Evolutionary conservation across 2,797 vertebrate species (phyloP).

Genomic region (Eutrigla gurnardus): DNA sequence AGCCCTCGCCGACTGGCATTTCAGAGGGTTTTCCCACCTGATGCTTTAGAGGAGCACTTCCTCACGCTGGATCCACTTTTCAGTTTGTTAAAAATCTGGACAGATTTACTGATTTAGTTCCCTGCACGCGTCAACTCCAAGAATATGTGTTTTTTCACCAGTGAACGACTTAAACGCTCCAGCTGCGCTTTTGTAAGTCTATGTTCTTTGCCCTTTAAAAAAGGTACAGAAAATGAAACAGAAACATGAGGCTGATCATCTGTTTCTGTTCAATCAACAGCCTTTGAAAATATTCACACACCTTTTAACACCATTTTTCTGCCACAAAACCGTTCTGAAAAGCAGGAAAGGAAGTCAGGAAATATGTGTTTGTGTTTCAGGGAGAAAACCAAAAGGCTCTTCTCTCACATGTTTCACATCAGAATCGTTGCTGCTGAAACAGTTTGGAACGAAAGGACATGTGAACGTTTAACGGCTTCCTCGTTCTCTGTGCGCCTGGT

Average conservation of each 20-base stretch:
- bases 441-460: conserved; percentile 2
- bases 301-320: conserved; percentile 2
- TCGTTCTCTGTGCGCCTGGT: neutral
- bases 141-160: neutral
- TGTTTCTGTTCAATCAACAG: neutral
- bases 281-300: neutral
- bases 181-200: neutral
- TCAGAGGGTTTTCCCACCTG: conserved; percentile 16
- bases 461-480: conserved; percentile 10
- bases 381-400: conserved; percentile 8
- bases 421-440: conserved; percentile 7
- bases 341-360: conserved; percentile 19
- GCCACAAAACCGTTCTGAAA: conserved; percentile 27
- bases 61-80: neutral
- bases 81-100: neutral
- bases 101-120: conserved; percentile 8
- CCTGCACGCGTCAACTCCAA: conserved; percentile 6
- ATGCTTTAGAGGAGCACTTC: neutral
- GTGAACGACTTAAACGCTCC: neutral
- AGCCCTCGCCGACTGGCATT: neutral
- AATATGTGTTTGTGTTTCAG: conserved; percentile 29
- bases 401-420: conserved; percentile 9
- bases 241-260: too few relatives aligned
- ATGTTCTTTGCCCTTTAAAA: neutral
- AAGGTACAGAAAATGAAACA: too few relatives aligned